Percentiles rank a stretch among this genome's conserved stretches.
phyloP scores from a whole-genome alignment of 1,140 invertebrate species.

The Zelostemma sp. region DNA sequence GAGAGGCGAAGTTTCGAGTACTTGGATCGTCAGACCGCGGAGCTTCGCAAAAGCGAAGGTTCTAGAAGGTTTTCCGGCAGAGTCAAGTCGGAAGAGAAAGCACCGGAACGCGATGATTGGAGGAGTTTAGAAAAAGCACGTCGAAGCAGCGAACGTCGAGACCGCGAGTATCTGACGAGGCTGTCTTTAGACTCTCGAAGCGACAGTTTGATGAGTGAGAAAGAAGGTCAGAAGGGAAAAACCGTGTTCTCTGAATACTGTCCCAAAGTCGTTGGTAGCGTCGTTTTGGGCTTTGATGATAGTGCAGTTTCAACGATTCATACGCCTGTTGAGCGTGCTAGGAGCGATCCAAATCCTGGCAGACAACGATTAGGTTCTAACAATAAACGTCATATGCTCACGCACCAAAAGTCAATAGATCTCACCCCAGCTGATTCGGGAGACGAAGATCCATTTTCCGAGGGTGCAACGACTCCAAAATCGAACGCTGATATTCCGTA shows the following conservation, averaged over 20 bases:
- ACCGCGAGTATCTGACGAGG: constrained; percentile 56
- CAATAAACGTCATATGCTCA: constrained; percentile 80
- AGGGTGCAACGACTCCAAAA: constrained; percentile 66
- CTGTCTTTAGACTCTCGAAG: constrained; percentile 57
- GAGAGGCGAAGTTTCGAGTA: constrained; percentile 57
- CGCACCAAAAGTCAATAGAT: constrained; percentile 89
- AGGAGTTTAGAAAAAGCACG: constrained; percentile 62
- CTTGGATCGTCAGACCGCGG: constrained; percentile 22
- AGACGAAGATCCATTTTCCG: constrained; percentile 80
- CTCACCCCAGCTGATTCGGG: constrained; percentile 85
- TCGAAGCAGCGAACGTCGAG: constrained; percentile 61
- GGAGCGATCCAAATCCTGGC: constrained; percentile 85
- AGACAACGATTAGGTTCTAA: constrained; percentile 79
- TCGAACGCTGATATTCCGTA: constrained; percentile 83
- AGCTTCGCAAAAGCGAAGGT: constrained; percentile 35
- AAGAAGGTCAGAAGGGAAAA: constrained; percentile 52
- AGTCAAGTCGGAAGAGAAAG: constrained; percentile 54
- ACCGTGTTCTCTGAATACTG: constrained; percentile 67
- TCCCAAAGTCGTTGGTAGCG: constrained; percentile 66
- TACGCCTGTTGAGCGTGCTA: constrained; percentile 83
- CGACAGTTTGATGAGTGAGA: constrained; percentile 55
- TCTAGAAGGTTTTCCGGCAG: constrained; percentile 23
- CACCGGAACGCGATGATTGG: constrained; percentile 64
- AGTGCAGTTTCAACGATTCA: constrained; percentile 65
- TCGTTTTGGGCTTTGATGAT: constrained; percentile 67